Conservation (phyloP, 2,797 vertebrate genomes). For the Phataginus tetradactyla region DNA sequence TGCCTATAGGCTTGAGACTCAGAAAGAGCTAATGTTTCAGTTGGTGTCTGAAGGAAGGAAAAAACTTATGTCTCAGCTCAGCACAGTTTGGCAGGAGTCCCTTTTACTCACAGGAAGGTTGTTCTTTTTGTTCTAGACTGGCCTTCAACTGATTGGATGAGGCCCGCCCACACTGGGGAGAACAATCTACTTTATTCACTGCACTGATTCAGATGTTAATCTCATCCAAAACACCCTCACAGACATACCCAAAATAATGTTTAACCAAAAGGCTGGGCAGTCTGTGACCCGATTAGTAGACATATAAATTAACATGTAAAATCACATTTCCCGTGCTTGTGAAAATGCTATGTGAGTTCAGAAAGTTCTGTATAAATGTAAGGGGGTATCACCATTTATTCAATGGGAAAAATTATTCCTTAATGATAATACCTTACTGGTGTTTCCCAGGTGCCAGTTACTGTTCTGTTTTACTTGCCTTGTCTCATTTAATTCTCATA, state of each 20-base stretch:
- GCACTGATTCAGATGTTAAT: slow-evolving; percentile 1
- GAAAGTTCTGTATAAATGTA: neutral
- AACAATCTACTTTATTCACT: slow-evolving; percentile 20
- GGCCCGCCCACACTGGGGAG: neutral
- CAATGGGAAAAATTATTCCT: neutral
- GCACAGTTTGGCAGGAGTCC: neutral
- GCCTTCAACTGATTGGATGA: neutral
- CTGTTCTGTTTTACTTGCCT: neutral
- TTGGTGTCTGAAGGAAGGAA: neutral
- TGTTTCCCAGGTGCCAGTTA: neutral
- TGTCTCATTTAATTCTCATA: neutral
- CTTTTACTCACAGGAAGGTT: neutral
- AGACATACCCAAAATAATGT: neutral
- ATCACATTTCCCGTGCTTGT: neutral
- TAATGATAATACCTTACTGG: neutral
- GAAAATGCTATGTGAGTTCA: neutral
- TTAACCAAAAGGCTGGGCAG: neutral
- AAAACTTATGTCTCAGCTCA: neutral
- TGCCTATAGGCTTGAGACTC: neutral
- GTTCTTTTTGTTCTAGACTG: neutral
- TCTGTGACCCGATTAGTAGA: neutral
- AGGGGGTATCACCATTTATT: neutral
- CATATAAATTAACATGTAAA: neutral
- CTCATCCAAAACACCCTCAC: neutral
- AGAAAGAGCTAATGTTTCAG: neutral